phyloP scores from a whole-genome alignment of 2,888 invertebrate species.

The Meganola albula region DNA sequence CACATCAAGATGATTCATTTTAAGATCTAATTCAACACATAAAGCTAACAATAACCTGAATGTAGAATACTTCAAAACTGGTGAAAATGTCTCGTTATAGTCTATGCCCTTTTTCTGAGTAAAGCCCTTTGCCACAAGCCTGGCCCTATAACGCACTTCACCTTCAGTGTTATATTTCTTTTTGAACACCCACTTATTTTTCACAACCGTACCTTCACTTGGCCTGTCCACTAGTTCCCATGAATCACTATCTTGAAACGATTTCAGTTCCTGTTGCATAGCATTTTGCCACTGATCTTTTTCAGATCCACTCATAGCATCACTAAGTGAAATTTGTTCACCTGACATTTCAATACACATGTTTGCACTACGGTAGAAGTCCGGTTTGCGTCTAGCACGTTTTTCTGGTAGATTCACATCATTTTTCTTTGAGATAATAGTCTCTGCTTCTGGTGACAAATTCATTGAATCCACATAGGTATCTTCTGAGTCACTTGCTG shows the following conservation, averaged over 20 bases:
- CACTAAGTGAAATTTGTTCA: conserved; percentile 1
- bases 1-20: conserved; percentile 14
- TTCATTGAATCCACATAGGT: neutral
- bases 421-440: neutral
- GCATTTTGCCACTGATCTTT: conserved; percentile 15
- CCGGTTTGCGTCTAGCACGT: conserved; percentile 3
- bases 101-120: conserved; percentile 14
- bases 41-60: conserved; percentile 15
- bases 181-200: conserved; percentile 21
- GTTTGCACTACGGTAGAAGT: conserved; percentile 1
- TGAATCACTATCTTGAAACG: conserved; percentile 20
- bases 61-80: conserved; percentile 14
- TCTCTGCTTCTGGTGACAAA: neutral
- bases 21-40: conserved; percentile 7
- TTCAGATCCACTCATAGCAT: conserved; percentile 15
- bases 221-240: conserved; percentile 21
- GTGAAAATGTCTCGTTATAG: conserved; percentile 14
- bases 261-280: conserved; percentile 17
- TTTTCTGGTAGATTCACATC: neutral
- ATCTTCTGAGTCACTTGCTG: conserved; percentile 1
- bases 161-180: conserved; percentile 14
- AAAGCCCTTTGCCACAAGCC: conserved; percentile 17
- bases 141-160: conserved; percentile 11
- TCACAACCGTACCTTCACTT: conserved; percentile 10
- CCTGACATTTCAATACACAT: conserved; percentile 1